Percentiles rank a stretch among this genome's conserved stretches.
These are phyloP conservation scores for Drosophila busckii DNA, from an alignment of 1,140 invertebrate species.

Conservation along the genomic window DNA sequence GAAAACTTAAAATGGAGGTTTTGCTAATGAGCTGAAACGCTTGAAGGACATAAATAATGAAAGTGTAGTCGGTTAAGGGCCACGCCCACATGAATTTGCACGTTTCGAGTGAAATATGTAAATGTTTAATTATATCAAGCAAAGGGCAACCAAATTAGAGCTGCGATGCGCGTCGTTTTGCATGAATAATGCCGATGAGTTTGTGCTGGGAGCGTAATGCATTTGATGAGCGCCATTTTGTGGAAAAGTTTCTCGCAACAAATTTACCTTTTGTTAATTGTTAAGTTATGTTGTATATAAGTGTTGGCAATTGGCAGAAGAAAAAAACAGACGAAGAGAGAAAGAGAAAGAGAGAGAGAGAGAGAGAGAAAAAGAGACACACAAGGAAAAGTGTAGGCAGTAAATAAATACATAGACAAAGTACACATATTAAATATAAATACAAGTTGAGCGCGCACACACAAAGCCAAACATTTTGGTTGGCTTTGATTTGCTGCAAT, in stretches of 20 bases:
- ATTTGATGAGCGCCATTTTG: conserved; percentile 6
- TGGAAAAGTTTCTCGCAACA: conserved; percentile 30
- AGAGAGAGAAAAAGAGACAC: conserved; percentile 9
- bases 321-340: conserved; percentile 28
- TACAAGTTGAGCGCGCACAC: no score
- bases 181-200: conserved; percentile 44
- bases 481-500: no score
- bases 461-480: no score
- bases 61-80: no score
- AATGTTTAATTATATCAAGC: conserved; percentile 75
- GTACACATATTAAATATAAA: no score
- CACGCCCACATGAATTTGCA: no score
- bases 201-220: background rate
- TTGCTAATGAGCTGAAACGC: conserved; percentile 30
- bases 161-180: conserved; percentile 51
- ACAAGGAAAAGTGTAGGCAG: no score
- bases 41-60: conserved; percentile 36
- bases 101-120: conserved; percentile 51
- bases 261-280: conserved; percentile 65
- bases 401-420: no score
- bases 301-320: conserved; percentile 10
- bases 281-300: conserved; percentile 27
- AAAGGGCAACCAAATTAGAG: conserved; percentile 44
- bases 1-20: no score
- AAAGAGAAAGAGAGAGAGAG: conserved; percentile 38